Evolutionary conservation across 2,113 vertebrate genomes (phyloP).

Genomic region (Sphyrna mokarran): DNA sequence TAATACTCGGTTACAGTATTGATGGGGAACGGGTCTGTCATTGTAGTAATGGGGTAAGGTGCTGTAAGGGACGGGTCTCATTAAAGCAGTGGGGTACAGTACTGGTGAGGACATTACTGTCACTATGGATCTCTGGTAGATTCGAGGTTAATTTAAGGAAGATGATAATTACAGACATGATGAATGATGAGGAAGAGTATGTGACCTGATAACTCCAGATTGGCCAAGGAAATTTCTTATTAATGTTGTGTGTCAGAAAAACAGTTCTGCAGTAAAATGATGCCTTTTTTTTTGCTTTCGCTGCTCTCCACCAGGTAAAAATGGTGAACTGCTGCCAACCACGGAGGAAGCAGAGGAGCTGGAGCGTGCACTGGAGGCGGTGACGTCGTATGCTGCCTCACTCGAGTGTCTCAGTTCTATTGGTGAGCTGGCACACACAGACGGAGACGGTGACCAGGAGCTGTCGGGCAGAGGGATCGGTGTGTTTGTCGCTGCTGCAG

Average conservation of each 20-base stretch:
- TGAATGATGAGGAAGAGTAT: background rate
- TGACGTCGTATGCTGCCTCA: constrained; percentile 76
- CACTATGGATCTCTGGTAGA: background rate
- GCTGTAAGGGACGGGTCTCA: background rate
- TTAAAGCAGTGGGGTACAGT: background rate
- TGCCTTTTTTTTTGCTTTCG: background rate
- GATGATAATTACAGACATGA: background rate
- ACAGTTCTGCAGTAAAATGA: background rate
- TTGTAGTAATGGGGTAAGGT: no score
- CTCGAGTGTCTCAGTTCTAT: constrained; percentile 95
- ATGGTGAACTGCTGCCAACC: constrained; percentile 90
- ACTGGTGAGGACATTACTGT: background rate
- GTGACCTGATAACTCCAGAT: background rate
- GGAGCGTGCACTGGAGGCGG: constrained; percentile 90
- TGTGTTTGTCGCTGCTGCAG: constrained; percentile 75
- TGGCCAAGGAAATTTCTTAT: background rate
- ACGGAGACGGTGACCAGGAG: constrained; percentile 72
- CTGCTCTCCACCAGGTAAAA: constrained; percentile 73
- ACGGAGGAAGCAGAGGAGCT: constrained; percentile 97
- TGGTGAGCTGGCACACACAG: constrained; percentile 78
- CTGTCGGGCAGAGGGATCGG: constrained; percentile 75
- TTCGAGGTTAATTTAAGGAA: background rate
- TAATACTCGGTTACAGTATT: background rate
- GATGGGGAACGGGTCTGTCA: background rate
- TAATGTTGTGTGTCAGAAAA: background rate